A percentile compares a stretch with the other conserved stretches of the same genome.
Evolutionary conservation across 2,113 vertebrate species (phyloP).

Genomic region (Rhipidura dahli): DNA sequence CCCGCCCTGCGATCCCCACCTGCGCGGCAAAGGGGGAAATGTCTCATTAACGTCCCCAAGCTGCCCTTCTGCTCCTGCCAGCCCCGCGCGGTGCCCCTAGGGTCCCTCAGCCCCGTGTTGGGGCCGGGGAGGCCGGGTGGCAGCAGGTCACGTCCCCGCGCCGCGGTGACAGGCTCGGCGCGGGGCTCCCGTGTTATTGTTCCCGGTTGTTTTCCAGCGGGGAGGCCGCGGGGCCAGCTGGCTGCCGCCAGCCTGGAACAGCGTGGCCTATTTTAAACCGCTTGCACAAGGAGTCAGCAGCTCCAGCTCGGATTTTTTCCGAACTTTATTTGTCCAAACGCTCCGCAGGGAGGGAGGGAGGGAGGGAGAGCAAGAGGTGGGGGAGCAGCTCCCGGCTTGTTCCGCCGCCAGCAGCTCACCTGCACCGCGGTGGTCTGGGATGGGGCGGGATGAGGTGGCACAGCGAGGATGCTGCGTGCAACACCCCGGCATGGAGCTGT

Average conservation of each 20-base stretch:
- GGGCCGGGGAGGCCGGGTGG: background rate
- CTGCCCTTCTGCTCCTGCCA: background rate
- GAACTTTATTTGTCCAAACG: slow-evolving; percentile 62
- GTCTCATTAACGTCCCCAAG: fast-evolving
- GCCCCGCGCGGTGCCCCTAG: fast-evolving
- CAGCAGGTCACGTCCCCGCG: background rate
- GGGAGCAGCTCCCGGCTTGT: background rate
- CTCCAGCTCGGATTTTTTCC: slow-evolving; percentile 61
- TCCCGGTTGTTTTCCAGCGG: slow-evolving; percentile 47
- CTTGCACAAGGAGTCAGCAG: slow-evolving; percentile 66
- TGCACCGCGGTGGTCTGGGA: background rate
- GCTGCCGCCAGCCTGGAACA: slow-evolving; percentile 56
- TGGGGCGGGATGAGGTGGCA: background rate
- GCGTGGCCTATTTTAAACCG: slow-evolving; percentile 60
- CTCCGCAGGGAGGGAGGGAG: background rate
- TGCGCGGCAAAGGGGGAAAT: fast-evolving
- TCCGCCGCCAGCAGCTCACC: background rate
- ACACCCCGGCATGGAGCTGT: fast-evolving
- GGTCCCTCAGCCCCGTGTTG: fast-evolving
- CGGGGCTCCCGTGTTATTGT: slow-evolving; percentile 29
- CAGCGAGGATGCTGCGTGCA: fast-evolving
- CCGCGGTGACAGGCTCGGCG: background rate
- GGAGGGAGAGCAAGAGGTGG: background rate
- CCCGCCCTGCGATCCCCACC: background rate
- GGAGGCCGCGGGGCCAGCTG: slow-evolving; percentile 50